Percentiles rank a stretch among this genome's conserved stretches.
phyloP scores from a whole-genome alignment of 2,797 vertebrate genomes.

The Holocentrus rufus region DNA sequence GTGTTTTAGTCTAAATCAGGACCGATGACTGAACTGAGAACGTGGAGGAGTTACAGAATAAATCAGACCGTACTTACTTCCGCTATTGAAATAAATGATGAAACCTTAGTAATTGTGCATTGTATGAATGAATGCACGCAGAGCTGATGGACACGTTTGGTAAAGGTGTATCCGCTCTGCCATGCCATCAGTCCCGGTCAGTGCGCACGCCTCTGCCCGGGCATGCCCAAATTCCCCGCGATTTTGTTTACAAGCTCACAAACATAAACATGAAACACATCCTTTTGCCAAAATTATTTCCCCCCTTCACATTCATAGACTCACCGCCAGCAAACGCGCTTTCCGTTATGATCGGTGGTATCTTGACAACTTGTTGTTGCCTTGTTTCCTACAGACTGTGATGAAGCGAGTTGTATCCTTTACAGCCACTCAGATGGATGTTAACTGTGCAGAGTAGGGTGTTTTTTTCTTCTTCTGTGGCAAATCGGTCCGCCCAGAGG shows the following conservation, averaged over 20 bases:
- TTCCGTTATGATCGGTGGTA: conserved; percentile 75
- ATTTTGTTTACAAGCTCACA: conserved; percentile 57
- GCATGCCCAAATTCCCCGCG: conserved; percentile 55
- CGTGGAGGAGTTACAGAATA: neutral
- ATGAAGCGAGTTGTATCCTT: conserved; percentile 58
- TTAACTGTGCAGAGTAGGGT: conserved; percentile 61
- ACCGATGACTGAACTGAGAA: neutral
- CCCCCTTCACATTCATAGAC: conserved; percentile 33
- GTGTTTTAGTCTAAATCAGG: too few relatives aligned
- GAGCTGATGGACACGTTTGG: neutral
- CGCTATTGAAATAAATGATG: neutral
- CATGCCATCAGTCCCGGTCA: neutral
- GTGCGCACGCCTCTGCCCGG: conserved; percentile 58
- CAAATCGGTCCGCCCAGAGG: conserved; percentile 56
- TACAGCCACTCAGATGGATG: conserved; percentile 56
- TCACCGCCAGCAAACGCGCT: conserved; percentile 77
- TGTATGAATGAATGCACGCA: neutral
- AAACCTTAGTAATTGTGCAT: neutral
- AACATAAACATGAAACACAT: neutral
- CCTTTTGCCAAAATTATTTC: neutral
- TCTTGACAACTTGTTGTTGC: conserved; percentile 67
- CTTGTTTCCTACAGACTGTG: conserved; percentile 52
- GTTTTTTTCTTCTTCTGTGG: conserved; percentile 52
- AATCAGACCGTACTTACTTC: neutral
- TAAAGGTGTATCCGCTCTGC: neutral